Evolutionary conservation across 1,140 invertebrate species (phyloP).

Genomic region (Portunus trituberculatus): DNA sequence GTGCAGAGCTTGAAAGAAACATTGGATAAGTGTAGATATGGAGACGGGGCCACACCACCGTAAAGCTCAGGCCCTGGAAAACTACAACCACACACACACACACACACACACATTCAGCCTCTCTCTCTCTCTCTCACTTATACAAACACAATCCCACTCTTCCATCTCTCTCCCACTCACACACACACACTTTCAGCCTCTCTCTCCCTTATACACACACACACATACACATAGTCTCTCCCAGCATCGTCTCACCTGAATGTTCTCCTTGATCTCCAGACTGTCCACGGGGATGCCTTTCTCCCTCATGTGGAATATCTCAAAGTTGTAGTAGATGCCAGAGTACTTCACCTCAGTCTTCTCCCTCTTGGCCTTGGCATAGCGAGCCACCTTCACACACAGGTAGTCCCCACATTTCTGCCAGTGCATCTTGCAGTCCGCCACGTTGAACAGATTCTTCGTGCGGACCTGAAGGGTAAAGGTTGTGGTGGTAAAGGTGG

Average conservation of each 20-base stretch:
- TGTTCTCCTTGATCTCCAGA: conserved; percentile 89
- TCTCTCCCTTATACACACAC: not conserved
- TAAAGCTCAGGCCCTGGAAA: no score
- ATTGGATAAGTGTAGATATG: no score
- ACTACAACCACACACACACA: no score
- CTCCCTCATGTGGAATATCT: conserved; percentile 98
- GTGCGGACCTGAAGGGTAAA: conserved; percentile 86
- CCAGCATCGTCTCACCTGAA: conserved; percentile 57
- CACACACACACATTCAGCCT: no score
- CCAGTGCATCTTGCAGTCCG: conserved; percentile 99
- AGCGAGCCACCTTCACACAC: conserved; percentile 98
- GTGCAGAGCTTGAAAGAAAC: no score
- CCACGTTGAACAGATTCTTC: conserved; percentile 98
- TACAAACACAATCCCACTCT: no score
- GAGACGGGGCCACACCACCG: no score
- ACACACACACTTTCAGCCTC: no score
- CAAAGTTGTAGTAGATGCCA: conserved; percentile 99
- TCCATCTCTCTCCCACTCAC: no score
- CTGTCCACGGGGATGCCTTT: conserved; percentile 99
- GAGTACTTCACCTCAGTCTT: conserved; percentile 93
- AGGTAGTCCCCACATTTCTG: conserved; percentile 98
- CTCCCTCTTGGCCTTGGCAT: conserved; percentile 96
- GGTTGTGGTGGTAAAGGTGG: no score
- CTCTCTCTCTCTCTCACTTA: no score
- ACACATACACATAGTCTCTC: no score